Percentiles rank a stretch among this genome's conserved stretches.
Evolutionary conservation across 2,797 vertebrate genomes (phyloP).

Genomic region (Lagodon rhomboides): DNA sequence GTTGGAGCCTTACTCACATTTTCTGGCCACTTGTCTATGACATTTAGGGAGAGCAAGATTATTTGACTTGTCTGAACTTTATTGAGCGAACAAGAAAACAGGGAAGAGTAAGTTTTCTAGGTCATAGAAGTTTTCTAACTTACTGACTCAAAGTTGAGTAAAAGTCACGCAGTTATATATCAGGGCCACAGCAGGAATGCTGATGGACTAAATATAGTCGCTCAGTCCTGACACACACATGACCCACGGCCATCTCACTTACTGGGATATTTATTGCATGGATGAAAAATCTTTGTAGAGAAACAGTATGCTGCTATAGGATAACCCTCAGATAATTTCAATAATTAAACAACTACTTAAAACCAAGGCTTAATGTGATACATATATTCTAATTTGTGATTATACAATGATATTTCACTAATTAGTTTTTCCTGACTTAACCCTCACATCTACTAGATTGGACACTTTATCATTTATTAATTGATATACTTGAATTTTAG

Average conservation of each 20-base stretch:
- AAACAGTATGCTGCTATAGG: background rate
- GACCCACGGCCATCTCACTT: constrained; percentile 55
- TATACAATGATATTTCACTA: background rate
- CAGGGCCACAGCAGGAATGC: constrained; percentile 56
- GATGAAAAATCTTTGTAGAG: constrained; percentile 25
- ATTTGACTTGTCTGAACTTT: constrained; percentile 35
- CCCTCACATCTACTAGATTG: background rate
- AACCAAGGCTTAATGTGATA: background rate
- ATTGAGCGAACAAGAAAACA: constrained; percentile 24
- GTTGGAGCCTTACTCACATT: background rate
- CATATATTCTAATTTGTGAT: background rate
- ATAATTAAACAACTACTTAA: background rate
- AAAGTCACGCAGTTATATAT: constrained; percentile 66
- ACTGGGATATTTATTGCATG: constrained; percentile 46
- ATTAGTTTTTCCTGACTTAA: background rate
- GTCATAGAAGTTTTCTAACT: constrained; percentile 54
- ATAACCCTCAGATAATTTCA: background rate
- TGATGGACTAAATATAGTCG: constrained; percentile 70
- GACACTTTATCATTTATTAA: background rate
- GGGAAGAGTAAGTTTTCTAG: constrained; percentile 47
- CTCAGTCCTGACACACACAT: constrained; percentile 57
- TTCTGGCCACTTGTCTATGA: constrained; percentile 18
- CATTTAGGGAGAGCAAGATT: constrained; percentile 31
- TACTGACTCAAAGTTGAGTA: constrained; percentile 65
- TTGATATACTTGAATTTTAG: background rate